These are phyloP conservation scores for Anastatus disparis DNA, from an alignment of 1,140 invertebrate species.

Conservation along the genomic window DNA sequence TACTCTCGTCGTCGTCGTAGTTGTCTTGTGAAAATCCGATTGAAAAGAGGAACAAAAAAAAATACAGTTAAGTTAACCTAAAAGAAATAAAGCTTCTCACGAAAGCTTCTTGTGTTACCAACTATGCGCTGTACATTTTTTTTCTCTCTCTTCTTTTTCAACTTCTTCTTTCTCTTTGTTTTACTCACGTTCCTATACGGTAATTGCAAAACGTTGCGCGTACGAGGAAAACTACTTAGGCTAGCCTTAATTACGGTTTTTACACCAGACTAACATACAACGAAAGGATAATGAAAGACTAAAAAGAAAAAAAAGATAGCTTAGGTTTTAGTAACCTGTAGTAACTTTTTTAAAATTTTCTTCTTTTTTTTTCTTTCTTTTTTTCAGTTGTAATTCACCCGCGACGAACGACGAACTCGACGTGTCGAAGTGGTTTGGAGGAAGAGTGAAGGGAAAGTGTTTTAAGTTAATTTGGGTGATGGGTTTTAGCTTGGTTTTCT, in stretches of 20 bases:
- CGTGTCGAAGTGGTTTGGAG: too few species aligned
- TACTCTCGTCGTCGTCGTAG: background rate
- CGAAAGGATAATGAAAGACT: too few species aligned
- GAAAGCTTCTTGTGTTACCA: slow-evolving; percentile 31
- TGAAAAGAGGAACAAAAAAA: slow-evolving; percentile 23
- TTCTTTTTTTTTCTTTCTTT: too few species aligned
- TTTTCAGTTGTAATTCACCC: too few species aligned
- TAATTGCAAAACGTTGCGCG: slow-evolving; percentile 25
- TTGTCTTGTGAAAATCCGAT: slow-evolving; percentile 9
- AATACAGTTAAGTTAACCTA: too few species aligned
- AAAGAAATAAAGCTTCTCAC: slow-evolving; percentile 29
- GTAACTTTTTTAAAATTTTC: background rate
- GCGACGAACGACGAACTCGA: too few species aligned
- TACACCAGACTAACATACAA: background rate
- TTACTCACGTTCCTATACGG: background rate
- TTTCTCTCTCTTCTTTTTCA: background rate
- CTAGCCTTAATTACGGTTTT: slow-evolving; percentile 28
- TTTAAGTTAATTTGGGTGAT: too few species aligned
- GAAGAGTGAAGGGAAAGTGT: too few species aligned
- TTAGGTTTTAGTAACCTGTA: background rate
- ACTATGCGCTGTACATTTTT: background rate
- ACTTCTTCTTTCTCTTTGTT: too few species aligned
- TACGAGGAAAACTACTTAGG: slow-evolving; percentile 24
- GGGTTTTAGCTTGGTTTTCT: too few species aligned
- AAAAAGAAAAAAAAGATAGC: too few species aligned